Base-by-base conservation (phyloP, 2,888 invertebrate genomes). In the Zeuzera pyrina region DNA sequence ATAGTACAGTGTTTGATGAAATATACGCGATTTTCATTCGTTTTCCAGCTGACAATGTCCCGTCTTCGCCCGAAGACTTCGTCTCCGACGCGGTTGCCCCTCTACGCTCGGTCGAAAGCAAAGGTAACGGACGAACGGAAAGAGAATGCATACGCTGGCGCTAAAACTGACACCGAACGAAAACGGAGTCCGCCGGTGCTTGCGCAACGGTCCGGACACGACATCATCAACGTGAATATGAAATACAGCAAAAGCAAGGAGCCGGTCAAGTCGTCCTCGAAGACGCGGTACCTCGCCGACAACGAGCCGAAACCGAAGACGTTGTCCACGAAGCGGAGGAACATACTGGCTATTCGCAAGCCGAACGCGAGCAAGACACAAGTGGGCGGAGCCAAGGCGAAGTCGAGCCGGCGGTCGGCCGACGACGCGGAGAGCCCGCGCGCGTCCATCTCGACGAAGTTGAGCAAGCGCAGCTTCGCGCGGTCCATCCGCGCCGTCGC, bases 81-180 rank as follows among this genome's bases (percentile, higher is more conserved):
- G 25, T 77, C 77, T 0, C 76, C 79, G 24, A 50, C 62, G 4
- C 61, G 77, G 12, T 57, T 49, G 46, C 78, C 76, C 22, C 56
- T 72, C 13, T 81, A 68, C 60, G 58, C 64, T 12, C 74, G 81
- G 30, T 57, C 72, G 31, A 81, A 79, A 38, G 64, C 49, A 3
- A 81, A 79, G 35, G 69, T 64, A 28, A 69, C 63, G 2, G 79
- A 81, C 39, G 83, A 83, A 34, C 67, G 81, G 36, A 83, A 83
- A 38, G 83, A 83, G 48, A 83, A 83, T 64, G 59, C 83, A 1
- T 83, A 76, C 61, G 64, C 49, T 10, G 73, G 68, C 28, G 73
- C 69, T 25, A 74, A 73, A 41, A 52, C 56, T 3, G 77, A 73
- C 47, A 14, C 58, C 3, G 76, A 76, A 30, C 57, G 60, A n/a